Evolutionary conservation across 2,797 vertebrate species (phyloP).

Genomic region (Macroramphosus scolopax): DNA sequence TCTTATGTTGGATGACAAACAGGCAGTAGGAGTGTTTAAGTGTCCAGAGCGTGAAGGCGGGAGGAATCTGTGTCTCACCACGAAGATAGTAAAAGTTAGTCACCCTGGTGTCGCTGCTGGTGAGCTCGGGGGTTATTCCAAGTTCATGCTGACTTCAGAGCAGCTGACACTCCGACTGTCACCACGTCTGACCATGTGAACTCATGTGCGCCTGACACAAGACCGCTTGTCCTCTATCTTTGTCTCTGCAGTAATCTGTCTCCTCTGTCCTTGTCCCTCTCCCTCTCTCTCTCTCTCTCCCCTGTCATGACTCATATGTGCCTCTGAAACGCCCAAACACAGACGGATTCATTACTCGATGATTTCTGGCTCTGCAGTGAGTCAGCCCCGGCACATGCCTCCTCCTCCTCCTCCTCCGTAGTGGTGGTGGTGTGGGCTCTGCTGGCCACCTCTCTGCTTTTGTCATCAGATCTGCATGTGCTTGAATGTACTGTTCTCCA

Average conservation of each 20-base stretch:
- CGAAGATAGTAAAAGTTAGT: constrained; percentile 38
- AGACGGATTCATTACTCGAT: constrained; percentile 72
- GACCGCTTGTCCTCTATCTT: constrained; percentile 31
- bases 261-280: constrained; percentile 12
- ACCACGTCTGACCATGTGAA: constrained; percentile 27
- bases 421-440: constrained; percentile 65
- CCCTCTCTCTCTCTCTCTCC: constrained; percentile 6
- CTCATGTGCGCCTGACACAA: constrained; percentile 36
- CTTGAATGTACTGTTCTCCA: constrained; percentile 33
- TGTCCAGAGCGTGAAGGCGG: neutral
- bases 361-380: constrained; percentile 67
- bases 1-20: constrained; percentile 13
- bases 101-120: constrained; percentile 27
- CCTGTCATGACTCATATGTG: constrained; percentile 66
- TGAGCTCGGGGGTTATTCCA: constrained; percentile 58
- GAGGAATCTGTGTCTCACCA: constrained; percentile 23
- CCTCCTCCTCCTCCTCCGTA: no score
- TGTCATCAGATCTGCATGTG: constrained; percentile 47
- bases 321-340: constrained; percentile 65
- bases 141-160: constrained; percentile 45
- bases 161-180: constrained; percentile 31
- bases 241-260: constrained; percentile 31
- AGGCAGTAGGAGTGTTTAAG: constrained; percentile 10
- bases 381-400: constrained; percentile 63
- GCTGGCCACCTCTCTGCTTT: constrained; percentile 51